Evolutionary conservation across 2,888 invertebrate species (phyloP).

Genomic region (Cynaeus angustus): DNA sequence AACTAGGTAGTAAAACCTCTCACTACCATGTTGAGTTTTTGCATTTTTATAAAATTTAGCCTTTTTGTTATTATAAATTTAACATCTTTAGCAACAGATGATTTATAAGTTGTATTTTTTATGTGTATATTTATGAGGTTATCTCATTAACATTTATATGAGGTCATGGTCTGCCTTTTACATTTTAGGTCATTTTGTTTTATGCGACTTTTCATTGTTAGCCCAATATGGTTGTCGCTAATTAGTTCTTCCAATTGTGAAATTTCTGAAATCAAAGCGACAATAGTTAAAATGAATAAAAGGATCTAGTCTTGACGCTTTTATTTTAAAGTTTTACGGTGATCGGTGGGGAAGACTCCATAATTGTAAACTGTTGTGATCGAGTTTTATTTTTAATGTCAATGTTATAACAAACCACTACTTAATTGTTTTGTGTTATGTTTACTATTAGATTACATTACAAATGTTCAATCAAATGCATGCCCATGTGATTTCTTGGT

Average conservation of each 20-base stretch:
- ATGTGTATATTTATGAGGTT: slow-evolving; percentile 1
- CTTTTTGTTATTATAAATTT: too few species aligned
- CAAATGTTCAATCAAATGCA: background rate
- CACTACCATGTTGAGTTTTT: background rate
- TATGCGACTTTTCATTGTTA: too few species aligned
- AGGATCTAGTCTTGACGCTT: background rate
- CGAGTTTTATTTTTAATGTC: background rate
- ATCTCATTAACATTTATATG: background rate
- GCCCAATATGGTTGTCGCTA: too few species aligned
- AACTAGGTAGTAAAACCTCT: too few species aligned
- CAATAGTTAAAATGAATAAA: background rate
- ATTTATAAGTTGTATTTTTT: background rate
- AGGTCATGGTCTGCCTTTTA: slow-evolving; percentile 23
- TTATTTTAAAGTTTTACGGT: background rate
- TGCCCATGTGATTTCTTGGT: slow-evolving; percentile 17
- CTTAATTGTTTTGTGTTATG: background rate
- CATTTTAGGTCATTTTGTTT: slow-evolving; percentile 16
- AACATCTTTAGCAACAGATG: background rate
- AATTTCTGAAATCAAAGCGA: too few species aligned
- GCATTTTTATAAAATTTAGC: too few species aligned
- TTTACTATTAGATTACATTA: background rate
- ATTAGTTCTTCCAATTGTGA: too few species aligned
- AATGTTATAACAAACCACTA: background rate
- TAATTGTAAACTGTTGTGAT: background rate
- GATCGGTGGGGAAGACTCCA: too few species aligned